These are phyloP conservation scores for Aphodius sticticus DNA, from an alignment of 2,888 invertebrate species.

Conservation along the genomic window DNA sequence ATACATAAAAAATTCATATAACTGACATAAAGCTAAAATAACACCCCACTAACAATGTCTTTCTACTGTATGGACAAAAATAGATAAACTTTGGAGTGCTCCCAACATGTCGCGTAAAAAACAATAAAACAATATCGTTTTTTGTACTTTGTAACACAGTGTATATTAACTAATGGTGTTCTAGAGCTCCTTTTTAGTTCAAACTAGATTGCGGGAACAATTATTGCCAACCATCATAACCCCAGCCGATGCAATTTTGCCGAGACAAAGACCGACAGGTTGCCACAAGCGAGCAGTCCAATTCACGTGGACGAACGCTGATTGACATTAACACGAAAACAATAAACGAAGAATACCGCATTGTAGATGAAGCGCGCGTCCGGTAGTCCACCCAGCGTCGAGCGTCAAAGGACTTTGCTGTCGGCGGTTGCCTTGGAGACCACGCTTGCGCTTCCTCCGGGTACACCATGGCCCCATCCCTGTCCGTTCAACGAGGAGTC, in stretches of 20 bases:
- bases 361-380: conserved; percentile 9
- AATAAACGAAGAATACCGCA: conserved; percentile 22
- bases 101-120: too few species aligned
- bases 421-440: conserved; percentile 56
- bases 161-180: too few species aligned
- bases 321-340: conserved; percentile 26
- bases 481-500: conserved; percentile 34
- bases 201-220: not conserved
- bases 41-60: too few species aligned
- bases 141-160: too few species aligned
- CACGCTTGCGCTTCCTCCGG: conserved; percentile 55
- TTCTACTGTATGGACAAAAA: too few species aligned
- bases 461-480: conserved; percentile 23
- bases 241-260: not conserved
- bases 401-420: conserved; percentile 43
- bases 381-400: conserved; percentile 10
- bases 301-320: conserved; percentile 9
- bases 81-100: too few species aligned
- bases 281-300: conserved; percentile 7
- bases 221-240: not conserved
- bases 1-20: too few species aligned
- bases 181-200: not conserved
- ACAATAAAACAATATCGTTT: too few species aligned
- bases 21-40: too few species aligned
- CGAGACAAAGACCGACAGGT: conserved; percentile 5